These are phyloP conservation scores for Anagyrus pseudococci DNA, from an alignment of 2,888 invertebrate genomes.

Conservation along the genomic window DNA sequence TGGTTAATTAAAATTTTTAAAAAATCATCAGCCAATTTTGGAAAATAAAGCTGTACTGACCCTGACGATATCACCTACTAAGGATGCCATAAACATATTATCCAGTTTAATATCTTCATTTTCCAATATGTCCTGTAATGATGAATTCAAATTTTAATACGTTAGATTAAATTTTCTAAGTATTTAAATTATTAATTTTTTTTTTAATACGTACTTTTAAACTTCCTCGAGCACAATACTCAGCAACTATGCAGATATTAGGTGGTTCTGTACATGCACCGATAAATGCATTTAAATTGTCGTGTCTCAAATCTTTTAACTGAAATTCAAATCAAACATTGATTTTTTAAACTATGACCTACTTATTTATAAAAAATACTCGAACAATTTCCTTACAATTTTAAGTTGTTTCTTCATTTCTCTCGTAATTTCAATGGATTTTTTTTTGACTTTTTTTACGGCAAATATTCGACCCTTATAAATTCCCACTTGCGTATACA, in stretches of 20 bases:
- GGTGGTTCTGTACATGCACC: conserved; percentile 92
- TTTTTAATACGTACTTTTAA: conserved; percentile 85
- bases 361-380: too few relatives aligned
- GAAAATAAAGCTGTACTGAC: conserved; percentile 63
- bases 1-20: too few relatives aligned
- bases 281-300: conserved; percentile 90
- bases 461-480: conserved; percentile 89
- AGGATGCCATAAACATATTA: conserved; percentile 94
- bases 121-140: conserved; percentile 89
- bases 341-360: not conserved
- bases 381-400: conserved; percentile 66
- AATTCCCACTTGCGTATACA: conserved; percentile 89
- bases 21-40: too few relatives aligned
- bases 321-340: conserved; percentile 54
- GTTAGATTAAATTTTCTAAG: too few relatives aligned
- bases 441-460: conserved; percentile 83
- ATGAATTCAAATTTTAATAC: not conserved
- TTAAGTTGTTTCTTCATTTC: conserved; percentile 93
- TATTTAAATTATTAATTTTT: too few relatives aligned
- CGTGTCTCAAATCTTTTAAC: conserved; percentile 90
- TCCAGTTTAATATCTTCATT: conserved; percentile 96
- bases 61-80: conserved; percentile 92
- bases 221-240: conserved; percentile 89
- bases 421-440: conserved; percentile 86
- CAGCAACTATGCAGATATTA: conserved; percentile 86